Base-by-base conservation (phyloP, 2,888 invertebrate species). In the Stratiomys singularior region DNA sequence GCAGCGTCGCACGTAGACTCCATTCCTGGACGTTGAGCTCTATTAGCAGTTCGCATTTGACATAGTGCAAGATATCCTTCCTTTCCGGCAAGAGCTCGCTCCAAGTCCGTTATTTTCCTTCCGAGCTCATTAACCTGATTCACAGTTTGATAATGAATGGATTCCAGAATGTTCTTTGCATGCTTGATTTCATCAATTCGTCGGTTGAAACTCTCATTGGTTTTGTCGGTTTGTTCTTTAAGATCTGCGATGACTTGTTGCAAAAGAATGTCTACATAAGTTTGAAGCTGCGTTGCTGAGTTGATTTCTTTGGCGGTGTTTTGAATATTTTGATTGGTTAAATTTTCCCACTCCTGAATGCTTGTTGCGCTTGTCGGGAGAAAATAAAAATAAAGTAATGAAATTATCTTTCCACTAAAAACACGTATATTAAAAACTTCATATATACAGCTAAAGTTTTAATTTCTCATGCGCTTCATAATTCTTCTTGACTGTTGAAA, bases 191-290 rank as follows among this genome's bases (percentile, higher is more conserved):
- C 94, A 76, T 90, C 90, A 79, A 97, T 95, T 78, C 96, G 89
- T 56, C 90, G 89, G 37, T 89, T 88, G 82, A 96, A 96, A 1
- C 93, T 93, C 77, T 92, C 91, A 83, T 97, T 95, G 11, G 95
- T 95, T 67, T 89, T 89, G 80, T 92, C 89, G 82, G 92, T 93
- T 82, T 96, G 94, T 76, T 89, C 89, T 86, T 90, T 90, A 83
- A 96, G 89, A 85, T 97, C 96, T 81, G 94, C 93, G 76, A 93
- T 91, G 0, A 93, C 91, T 88, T 96, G 94, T 83, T 93, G 94
- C 9, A 97, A 88, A 52, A 96, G 88, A 1, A 92, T 92, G n/a
- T n/a, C n/a, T n/a, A n/a, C n/a, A n/a, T n/a, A n/a, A n/a, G n/a
- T n/a, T n/a, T n/a, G n/a, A n/a, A 84, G 89, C 1, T 92, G 92